These are phyloP conservation scores for Echiichthys vipera DNA, from an alignment of 2,797 vertebrate genomes.

Conservation along the genomic window DNA sequence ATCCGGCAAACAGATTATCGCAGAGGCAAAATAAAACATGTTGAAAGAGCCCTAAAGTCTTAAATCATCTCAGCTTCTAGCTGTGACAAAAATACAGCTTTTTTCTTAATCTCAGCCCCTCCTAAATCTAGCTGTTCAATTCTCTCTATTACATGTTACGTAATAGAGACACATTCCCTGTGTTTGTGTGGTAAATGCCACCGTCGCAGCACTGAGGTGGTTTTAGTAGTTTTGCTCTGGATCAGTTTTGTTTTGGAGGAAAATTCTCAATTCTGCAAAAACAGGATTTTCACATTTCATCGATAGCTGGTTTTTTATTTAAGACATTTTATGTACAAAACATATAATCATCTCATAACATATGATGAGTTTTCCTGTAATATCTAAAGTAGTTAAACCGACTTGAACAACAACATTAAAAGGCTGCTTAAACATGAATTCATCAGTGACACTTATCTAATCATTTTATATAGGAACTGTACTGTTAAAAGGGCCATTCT, in stretches of 20 bases:
- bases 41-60: conserved; percentile 47
- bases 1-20: conserved; percentile 61
- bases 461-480: not conserved
- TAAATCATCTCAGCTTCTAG: conserved; percentile 37
- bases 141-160: conserved; percentile 38
- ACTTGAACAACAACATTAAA: not conserved
- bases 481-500: not conserved
- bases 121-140: conserved; percentile 27
- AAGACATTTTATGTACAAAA: not conserved
- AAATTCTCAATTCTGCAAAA: too few species aligned
- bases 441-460: not conserved
- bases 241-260: conserved; percentile 7
- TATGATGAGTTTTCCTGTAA: not conserved
- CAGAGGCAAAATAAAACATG: conserved; percentile 39
- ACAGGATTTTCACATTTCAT: too few species aligned
- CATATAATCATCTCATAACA: not conserved
- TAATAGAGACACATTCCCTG: conserved; percentile 46
- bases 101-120: conserved; percentile 41
- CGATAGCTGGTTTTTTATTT: not conserved
- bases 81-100: conserved; percentile 52
- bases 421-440: not conserved
- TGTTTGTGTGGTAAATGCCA: conserved; percentile 26
- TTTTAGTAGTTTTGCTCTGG: conserved; percentile 1
- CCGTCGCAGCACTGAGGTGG: not conserved
- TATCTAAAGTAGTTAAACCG: not conserved